phyloP scores from a whole-genome alignment of 2,113 vertebrate genomes.

The Pavo muticus region DNA sequence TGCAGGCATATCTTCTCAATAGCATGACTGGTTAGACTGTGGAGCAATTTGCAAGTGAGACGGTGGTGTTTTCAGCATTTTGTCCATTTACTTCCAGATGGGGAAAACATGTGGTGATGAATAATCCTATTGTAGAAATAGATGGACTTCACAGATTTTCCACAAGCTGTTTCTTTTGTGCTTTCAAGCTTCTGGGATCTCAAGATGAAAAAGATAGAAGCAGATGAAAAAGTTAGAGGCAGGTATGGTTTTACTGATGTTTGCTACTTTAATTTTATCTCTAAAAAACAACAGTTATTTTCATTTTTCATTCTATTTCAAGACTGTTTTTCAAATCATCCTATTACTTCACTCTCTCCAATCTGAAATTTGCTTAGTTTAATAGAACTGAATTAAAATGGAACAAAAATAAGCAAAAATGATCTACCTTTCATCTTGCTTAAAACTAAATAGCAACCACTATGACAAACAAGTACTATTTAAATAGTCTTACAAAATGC shows the following conservation, averaged over 20 bases:
- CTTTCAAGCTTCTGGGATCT: not conserved
- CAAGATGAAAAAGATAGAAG: not conserved
- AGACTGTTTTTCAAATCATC: not conserved
- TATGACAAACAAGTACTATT: not conserved
- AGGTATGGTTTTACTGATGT: not conserved
- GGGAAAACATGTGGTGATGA: constrained; percentile 11
- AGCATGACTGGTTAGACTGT: not conserved
- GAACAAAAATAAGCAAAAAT: not conserved
- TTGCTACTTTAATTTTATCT: not conserved
- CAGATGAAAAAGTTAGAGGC: not conserved
- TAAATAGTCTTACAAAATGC: not conserved
- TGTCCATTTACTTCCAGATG: constrained; percentile 36
- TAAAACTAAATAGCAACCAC: not conserved
- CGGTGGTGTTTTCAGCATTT: not conserved
- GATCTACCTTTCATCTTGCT: not conserved
- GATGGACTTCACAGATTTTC: not conserved
- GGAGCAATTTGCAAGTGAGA: constrained; percentile 38
- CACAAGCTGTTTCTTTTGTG: not conserved
- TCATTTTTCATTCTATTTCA: not conserved
- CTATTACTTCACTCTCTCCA: not conserved
- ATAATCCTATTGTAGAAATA: constrained; percentile 28
- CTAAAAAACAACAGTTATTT: not conserved
- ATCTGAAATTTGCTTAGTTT: not conserved
- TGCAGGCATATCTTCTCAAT: constrained; percentile 42
- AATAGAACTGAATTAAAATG: not conserved